These are phyloP conservation scores for Dicrurus megarhynchus DNA, from an alignment of 2,113 vertebrate genomes.

Conservation along the genomic window DNA sequence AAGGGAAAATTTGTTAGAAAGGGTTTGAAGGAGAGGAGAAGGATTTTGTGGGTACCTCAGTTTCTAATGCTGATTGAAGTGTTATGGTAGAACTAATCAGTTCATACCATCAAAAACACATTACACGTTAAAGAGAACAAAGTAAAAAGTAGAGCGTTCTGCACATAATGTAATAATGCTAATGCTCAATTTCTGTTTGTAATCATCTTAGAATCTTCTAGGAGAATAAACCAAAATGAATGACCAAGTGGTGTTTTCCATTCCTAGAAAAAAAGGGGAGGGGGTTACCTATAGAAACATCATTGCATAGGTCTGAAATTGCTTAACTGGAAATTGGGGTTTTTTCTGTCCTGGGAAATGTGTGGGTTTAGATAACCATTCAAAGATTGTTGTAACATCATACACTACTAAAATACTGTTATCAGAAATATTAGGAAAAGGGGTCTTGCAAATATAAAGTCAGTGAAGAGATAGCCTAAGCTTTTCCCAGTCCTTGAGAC, in stretches of 20 bases:
- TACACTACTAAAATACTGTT: background rate
- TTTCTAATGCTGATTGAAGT: background rate
- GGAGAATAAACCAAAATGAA: background rate
- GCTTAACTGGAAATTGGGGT: background rate
- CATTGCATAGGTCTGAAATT: background rate
- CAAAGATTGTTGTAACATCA: background rate
- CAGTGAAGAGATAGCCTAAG: background rate
- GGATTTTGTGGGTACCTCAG: background rate
- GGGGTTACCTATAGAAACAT: accelerated
- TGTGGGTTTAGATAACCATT: background rate
- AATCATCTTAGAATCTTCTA: background rate
- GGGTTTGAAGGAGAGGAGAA: background rate
- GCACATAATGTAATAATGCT: background rate
- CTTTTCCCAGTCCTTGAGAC: background rate
- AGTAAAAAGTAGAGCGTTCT: background rate
- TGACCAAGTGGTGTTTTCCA: background rate
- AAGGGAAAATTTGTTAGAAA: background rate
- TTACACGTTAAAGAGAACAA: background rate
- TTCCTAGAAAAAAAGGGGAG: accelerated
- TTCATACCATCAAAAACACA: background rate
- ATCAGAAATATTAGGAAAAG: background rate
- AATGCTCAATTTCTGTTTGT: background rate
- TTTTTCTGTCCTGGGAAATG: background rate
- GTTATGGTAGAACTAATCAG: background rate
- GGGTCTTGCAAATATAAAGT: background rate